Base-by-base conservation (phyloP, 2,113 vertebrate genomes). In the Oreochromis aureus region DNA sequence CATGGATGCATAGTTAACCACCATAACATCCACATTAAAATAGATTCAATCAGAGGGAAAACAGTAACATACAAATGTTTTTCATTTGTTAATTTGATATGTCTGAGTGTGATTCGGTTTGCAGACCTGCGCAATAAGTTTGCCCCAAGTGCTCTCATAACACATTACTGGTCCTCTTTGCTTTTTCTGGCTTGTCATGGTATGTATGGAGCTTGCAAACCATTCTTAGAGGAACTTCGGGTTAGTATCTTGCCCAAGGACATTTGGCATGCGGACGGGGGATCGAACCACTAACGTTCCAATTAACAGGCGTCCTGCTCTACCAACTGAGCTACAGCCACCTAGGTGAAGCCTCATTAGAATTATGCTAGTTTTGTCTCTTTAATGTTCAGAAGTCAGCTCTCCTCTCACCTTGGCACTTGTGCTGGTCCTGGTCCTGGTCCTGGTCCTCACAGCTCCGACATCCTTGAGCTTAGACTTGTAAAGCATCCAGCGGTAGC, bases 401-500 rank as follows among this genome's bases (percentile, higher is more conserved):
- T 7, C 36, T 53, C 6, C 9, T 56, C 86, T 91, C 84, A 97
- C 96, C 94, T 91, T 88, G 36, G 30, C 24, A 10, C 32, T 27
- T 3, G 27, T 27, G 27, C 4, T 15, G 16, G 51, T 12, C 16
- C 58, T 84, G 16, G 51, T 12, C 16, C 58, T 84, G 54, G 82
- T 56, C 19, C 66, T 84, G 59, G 80, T 53, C 90, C 9, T 81
- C 18, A 96, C 66, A 5, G 78, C 92, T 30, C 87, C 5, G 15
- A 91, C 90, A 3, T 98, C 97, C 61, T 96, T 97, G 82, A 99
- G 95, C 83, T 98, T 97, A 61, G 98, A 97, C 91, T 99, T 99
- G 95, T 99, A 97, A 1, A 99, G 97, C 96, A 98, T 98, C 98
- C 98, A 99, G 30, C 12, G 96, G 89, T 98, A 98, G 10, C 97